phyloP scores from a whole-genome alignment of 2,113 vertebrate genomes.

The Riparia riparia region DNA sequence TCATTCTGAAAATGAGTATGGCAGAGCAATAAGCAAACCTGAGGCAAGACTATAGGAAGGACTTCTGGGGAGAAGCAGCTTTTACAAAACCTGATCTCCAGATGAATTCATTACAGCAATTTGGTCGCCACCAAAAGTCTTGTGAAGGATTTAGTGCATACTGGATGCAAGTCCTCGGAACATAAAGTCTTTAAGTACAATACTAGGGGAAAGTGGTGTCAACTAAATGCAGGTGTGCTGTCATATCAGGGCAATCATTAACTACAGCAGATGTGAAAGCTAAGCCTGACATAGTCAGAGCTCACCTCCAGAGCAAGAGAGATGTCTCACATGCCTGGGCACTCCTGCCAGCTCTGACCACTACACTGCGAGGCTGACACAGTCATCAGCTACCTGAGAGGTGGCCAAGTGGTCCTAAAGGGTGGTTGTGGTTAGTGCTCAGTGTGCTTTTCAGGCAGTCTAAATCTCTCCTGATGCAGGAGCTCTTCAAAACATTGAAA shows the following conservation, averaged over 20 bases:
- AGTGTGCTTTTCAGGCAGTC: not conserved
- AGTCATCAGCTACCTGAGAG: not conserved
- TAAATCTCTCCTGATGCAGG: not conserved
- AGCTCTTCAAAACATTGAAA: not conserved
- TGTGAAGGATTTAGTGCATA: not conserved
- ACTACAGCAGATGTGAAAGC: not conserved
- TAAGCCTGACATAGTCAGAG: not conserved
- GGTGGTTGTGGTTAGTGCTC: not conserved
- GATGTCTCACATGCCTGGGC: not conserved
- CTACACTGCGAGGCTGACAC: not conserved
- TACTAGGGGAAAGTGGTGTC: not conserved
- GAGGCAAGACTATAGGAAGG: not conserved
- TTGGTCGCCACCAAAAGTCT: not conserved
- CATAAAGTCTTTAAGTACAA: not conserved
- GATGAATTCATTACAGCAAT: not conserved
- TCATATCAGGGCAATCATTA: slow-evolving; percentile 2
- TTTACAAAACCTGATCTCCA: not conserved
- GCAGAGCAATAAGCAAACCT: not conserved
- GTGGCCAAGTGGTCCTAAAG: not conserved
- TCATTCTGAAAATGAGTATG: not conserved
- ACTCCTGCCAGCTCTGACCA: not conserved
- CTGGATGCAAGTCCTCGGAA: not conserved
- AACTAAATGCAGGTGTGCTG: not conserved
- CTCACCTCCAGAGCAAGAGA: not conserved
- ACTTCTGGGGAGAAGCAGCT: not conserved